phyloP scores from a whole-genome alignment of 2,113 vertebrate species.

The Fregata magnificens region DNA sequence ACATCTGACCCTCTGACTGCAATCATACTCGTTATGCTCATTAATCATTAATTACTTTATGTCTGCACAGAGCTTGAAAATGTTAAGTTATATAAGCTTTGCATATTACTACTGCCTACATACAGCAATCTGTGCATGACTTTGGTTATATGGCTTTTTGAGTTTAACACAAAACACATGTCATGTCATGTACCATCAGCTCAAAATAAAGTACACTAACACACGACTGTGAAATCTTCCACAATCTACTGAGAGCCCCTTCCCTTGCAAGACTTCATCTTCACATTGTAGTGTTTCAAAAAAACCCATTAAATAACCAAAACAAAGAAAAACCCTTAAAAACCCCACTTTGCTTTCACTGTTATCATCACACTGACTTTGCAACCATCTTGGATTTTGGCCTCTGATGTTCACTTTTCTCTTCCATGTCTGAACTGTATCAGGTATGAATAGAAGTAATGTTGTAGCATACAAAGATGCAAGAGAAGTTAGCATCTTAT shows the following conservation, averaged over 20 bases:
- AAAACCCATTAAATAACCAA: not conserved
- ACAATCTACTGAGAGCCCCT: not conserved
- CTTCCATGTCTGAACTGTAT: not conserved
- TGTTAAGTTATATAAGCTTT: not conserved
- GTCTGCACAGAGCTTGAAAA: not conserved
- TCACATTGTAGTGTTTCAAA: not conserved
- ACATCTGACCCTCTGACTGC: not conserved
- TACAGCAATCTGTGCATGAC: not conserved
- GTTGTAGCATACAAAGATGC: not conserved
- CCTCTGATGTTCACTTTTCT: not conserved
- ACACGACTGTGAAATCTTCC: not conserved
- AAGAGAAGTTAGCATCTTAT: not conserved
- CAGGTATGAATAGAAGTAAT: not conserved
- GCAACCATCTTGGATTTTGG: not conserved
- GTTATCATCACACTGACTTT: not conserved
- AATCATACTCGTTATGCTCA: not conserved
- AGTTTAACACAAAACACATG: constrained; percentile 1
- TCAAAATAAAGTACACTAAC: constrained; percentile 4
- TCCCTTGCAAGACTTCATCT: not conserved
- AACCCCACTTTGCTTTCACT: not conserved
- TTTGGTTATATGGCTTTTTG: not conserved
- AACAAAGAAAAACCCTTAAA: not conserved
- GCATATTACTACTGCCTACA: constrained; percentile 11
- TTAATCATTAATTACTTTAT: not conserved
- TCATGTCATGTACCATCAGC: not conserved